Conservation (phyloP, 2,113 vertebrate genomes). For the Aphelocoma coerulescens region DNA sequence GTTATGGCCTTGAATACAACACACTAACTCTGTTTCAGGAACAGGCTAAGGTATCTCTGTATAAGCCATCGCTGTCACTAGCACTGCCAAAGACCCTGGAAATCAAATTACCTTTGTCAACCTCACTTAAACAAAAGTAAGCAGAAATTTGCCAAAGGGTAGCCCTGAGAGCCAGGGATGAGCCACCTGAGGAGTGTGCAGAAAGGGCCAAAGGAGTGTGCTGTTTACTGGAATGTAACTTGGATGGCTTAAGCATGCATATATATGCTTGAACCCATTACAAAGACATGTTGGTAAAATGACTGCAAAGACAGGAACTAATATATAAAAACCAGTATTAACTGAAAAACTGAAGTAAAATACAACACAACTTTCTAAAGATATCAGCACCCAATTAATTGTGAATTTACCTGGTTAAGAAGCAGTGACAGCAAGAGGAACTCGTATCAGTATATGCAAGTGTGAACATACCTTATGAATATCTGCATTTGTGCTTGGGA, state of each 20-base stretch:
- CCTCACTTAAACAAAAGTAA: slow-evolving; percentile 31
- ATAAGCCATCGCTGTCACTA: neutral
- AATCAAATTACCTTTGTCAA: slow-evolving; percentile 35
- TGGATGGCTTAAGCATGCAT: neutral
- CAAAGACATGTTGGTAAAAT: neutral
- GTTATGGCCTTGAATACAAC: slow-evolving; percentile 10
- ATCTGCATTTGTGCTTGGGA: neutral
- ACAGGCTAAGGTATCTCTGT: slow-evolving; percentile 12
- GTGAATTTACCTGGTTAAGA: neutral
- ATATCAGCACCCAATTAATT: neutral
- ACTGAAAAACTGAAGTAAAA: neutral
- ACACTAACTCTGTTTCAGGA: slow-evolving; percentile 4
- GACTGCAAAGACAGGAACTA: neutral
- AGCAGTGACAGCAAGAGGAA: neutral
- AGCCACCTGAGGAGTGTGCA: neutral
- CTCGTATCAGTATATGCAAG: neutral
- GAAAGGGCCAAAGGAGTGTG: neutral
- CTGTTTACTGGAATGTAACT: neutral
- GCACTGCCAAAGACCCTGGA: neutral
- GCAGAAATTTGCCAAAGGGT: neutral
- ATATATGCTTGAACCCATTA: neutral
- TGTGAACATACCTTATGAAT: rapidly evolving
- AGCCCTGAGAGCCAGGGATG: neutral
- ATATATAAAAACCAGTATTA: neutral
- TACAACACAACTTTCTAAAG: neutral